Base-by-base conservation (phyloP, 2,113 vertebrate species). In the Fukomys damarensis region DNA sequence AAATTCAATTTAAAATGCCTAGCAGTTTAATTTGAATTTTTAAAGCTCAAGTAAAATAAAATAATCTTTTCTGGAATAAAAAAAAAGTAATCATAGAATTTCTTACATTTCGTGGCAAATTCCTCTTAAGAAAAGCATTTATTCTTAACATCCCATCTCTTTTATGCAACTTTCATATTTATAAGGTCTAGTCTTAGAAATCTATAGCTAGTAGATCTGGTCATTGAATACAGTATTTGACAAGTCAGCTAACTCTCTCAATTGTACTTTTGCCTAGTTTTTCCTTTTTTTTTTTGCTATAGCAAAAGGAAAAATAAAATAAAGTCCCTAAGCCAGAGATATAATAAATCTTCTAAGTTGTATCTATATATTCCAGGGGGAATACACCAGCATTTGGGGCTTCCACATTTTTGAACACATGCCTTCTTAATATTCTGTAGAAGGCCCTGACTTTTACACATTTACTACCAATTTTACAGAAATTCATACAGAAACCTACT, bases 41-140 rank as follows among this genome's bases (percentile, higher is more conserved):
- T 81, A 96, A 98, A 98, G 91, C 97, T 93, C 80, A 30, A 86
- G 82, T 97, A 86, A 97, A 89, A 93, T 97, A 97, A 96, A 97
- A 96, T 97, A 93, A 87, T 91, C 46, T 94, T 97, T 89, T 95
- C 89, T 97, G 92, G 86, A 0, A 94, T 96, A 97, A 97, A 86
- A 58, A 58, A 56, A 86, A 97, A 92, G 76, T 87, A 93, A 97
- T 96, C 72, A 81, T 20, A 96, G 70, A 91, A 92, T 97, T 98
- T 98, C 86, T 85, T 96, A 90, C 94, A 95, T 61, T 97, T 98
- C 54, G 83, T 49, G 79, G 77, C 82, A 94, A 90, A 87, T 72
- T 94, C 93, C 97, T 95, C 77, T 81, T 94, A 94, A 96, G 94
- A 83, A 93, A 93, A 95, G 61, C 76, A 80, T 93, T 90, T 96